phyloP scores from a whole-genome alignment of 2,113 vertebrate genomes.

The Hemicordylus capensis region DNA sequence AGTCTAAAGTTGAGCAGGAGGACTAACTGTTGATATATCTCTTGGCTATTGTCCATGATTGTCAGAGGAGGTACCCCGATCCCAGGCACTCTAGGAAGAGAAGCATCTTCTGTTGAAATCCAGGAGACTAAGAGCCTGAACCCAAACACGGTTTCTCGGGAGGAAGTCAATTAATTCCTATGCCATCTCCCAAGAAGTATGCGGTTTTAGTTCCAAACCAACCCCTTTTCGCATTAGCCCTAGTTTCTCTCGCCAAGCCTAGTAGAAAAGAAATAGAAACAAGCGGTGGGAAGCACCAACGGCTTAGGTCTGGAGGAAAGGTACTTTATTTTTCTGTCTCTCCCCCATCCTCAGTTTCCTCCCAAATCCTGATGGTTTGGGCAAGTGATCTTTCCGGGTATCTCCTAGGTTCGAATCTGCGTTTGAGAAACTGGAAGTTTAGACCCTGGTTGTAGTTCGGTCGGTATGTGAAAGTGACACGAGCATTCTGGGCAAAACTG shows the following conservation, averaged over 20 bases:
- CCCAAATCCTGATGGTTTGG: not conserved
- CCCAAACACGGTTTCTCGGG: not conserved
- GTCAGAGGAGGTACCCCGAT: not conserved
- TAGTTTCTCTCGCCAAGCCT: not conserved
- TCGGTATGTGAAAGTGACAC: not conserved
- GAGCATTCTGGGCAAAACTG: not conserved
- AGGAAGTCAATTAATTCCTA: not conserved
- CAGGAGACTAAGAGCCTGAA: not conserved
- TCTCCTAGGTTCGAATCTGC: not conserved
- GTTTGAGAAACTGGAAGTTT: not conserved
- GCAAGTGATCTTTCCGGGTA: not conserved
- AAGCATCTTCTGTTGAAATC: not conserved
- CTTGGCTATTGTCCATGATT: conserved; percentile 50
- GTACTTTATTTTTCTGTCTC: not conserved
- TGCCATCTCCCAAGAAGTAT: not conserved
- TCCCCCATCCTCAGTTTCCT: not conserved
- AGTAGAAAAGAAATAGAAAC: too few relatives aligned
- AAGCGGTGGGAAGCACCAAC: not conserved
- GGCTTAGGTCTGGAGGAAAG: not conserved
- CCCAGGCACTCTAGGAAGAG: not conserved
- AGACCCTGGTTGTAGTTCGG: not conserved
- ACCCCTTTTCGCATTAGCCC: too few relatives aligned
- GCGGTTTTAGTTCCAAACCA: not conserved
- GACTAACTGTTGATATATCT: conserved; percentile 34
- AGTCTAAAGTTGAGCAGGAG: conserved; percentile 1